Conservation (phyloP, 2,888 invertebrate genomes). For the Diplolepis rosae region DNA sequence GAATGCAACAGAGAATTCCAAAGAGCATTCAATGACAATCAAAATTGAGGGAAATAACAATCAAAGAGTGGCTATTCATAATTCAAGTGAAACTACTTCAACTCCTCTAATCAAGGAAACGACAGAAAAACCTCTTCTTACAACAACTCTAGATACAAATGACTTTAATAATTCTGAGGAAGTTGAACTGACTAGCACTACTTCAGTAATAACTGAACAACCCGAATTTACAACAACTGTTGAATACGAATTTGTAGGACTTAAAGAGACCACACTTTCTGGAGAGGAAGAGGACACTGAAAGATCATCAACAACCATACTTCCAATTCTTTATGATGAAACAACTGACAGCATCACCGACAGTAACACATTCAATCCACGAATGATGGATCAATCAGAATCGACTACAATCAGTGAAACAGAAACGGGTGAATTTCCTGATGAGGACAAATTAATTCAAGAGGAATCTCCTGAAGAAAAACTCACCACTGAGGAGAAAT, state of each 20-base stretch:
- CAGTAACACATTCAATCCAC: background rate
- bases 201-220: background rate
- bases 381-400: background rate
- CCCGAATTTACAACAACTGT: conserved; percentile 54
- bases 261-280: conserved; percentile 53
- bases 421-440: background rate
- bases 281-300: background rate
- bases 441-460: background rate
- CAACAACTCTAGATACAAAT: background rate
- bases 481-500: background rate
- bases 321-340: background rate
- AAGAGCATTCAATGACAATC: conserved; percentile 35
- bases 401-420: background rate
- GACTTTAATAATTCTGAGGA: background rate
- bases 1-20: conserved; percentile 51
- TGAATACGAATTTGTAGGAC: conserved; percentile 64
- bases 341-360: background rate
- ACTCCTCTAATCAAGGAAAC: background rate
- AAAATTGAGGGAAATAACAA: background rate
- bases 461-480: background rate
- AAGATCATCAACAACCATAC: background rate
- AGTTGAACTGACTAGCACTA: background rate
- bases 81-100: background rate
- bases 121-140: background rate
- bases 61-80: background rate